Conservation (phyloP, 2,113 vertebrate species). For the Laticauda colubrina region DNA sequence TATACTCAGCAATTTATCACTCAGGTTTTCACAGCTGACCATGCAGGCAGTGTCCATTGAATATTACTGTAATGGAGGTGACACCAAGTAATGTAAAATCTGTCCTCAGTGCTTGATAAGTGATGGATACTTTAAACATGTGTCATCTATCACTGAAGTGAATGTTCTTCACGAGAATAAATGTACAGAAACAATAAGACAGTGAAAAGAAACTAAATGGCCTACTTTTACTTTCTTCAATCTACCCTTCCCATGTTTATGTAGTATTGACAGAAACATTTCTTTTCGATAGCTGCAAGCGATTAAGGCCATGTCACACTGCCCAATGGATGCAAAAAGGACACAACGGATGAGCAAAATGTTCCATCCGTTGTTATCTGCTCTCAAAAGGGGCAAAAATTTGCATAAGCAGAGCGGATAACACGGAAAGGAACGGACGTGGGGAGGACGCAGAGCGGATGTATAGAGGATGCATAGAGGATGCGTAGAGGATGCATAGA, state of each 20-base stretch:
- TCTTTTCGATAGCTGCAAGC: background rate
- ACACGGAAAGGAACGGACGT: no score
- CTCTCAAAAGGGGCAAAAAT: no score
- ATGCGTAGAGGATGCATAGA: no score
- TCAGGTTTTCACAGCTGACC: slow-evolving; percentile 12
- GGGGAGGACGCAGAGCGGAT: no score
- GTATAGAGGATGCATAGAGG: no score
- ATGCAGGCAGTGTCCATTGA: background rate
- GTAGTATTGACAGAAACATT: background rate
- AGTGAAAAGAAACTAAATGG: background rate
- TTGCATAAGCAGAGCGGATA: no score
- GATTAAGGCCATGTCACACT: no score
- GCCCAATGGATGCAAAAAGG: no score
- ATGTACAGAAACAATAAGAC: background rate
- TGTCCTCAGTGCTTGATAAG: background rate
- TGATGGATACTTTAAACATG: background rate
- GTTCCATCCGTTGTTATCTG: no score
- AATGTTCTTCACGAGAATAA: background rate
- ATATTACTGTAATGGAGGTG: background rate
- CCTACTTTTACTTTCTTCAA: background rate
- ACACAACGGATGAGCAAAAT: no score
- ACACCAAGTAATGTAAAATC: background rate
- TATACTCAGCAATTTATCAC: background rate
- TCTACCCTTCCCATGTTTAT: background rate
- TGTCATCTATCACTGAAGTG: background rate